Base-by-base conservation (phyloP, 2,888 invertebrate genomes). In the Sialis fuliginosa region DNA sequence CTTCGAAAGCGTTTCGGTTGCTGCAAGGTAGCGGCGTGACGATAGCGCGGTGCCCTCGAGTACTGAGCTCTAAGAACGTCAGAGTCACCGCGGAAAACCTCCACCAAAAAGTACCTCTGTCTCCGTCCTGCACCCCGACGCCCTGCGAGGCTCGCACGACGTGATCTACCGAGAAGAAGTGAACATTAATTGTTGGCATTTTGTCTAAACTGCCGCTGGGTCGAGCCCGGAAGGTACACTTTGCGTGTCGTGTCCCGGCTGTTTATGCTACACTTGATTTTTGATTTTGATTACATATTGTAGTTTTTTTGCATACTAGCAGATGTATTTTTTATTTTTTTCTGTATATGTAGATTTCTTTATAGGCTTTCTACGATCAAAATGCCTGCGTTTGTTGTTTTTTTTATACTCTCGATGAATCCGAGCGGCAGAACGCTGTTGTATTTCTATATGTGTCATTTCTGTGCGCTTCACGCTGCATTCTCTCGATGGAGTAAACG, bases 1-100 rank as follows among this genome's bases (percentile, higher is more conserved):
- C 76, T 4, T 75, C 76, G 1, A 70, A 72, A 54, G 70, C 75
- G 1, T 74, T 76, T 55, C 70, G 69, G 52, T 59, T 68, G 1
- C 57, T 75, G 33, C 71, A 72, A 54, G 58, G 57, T 40, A 61
- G 59, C 1, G 50, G 60, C 45, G 60, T 57, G 52, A 54, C 60
- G 4, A 61, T 61, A 32, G 75, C 74, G 1, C 69, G 74, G 44
- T 80, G 79, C 60, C 79, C 79, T 0, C 66, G 77, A 47, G 72
- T 77, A 40, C 64, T 73, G 50, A 77, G 75, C 55, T 69, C 72
- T 10, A 76, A 75, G 61, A 73, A 71, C 44, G 63, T 75, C 33
- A 22, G 22, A 68, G 69, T 22, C 22, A 4, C 22, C 22, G 22
- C 22, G 2, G 22, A 22, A 22, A 22, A 4, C 4, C 22, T 22